A percentile compares a stretch with the other conserved stretches of the same genome.
phyloP scores from a whole-genome alignment of 2,888 invertebrate genomes.

The Selenia dentaria region DNA sequence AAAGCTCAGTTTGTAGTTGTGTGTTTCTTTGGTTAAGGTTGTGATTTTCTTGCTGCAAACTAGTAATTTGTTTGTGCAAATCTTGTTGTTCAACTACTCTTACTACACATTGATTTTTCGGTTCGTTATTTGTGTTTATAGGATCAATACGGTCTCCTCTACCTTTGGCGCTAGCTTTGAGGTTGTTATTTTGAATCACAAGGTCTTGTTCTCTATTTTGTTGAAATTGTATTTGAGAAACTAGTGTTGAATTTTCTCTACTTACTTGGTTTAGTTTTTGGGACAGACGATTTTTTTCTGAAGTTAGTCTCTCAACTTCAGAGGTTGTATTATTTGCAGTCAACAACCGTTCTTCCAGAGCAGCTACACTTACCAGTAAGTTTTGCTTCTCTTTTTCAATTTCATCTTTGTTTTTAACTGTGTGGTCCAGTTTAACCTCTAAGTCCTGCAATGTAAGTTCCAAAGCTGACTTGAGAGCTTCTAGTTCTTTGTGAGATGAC shows the following conservation, averaged over 20 bases:
- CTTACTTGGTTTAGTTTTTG: conserved; percentile 17
- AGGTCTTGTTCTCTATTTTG: conserved; percentile 17
- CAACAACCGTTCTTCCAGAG: conserved; percentile 36
- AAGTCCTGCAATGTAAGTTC: conserved; percentile 61
- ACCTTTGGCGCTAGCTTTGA: conserved; percentile 10
- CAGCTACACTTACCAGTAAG: conserved; percentile 45
- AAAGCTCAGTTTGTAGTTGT: conserved; percentile 56
- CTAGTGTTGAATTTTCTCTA: conserved; percentile 44
- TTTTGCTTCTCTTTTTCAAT: conserved; percentile 47
- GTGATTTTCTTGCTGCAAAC: conserved; percentile 41
- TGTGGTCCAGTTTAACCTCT: conserved; percentile 47
- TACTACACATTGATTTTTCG: conserved; percentile 14
- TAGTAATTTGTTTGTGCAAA: conserved; percentile 40
- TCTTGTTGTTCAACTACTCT: conserved; percentile 19
- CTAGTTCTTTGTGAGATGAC: conserved; percentile 50
- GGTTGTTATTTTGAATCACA: conserved; percentile 15
- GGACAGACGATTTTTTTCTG: conserved; percentile 37
- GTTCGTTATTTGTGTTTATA: conserved; percentile 2
- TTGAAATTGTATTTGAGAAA: conserved; percentile 20
- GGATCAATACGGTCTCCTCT: conserved; percentile 12
- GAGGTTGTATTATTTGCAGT: conserved; percentile 14
- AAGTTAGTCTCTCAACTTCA: conserved; percentile 29
- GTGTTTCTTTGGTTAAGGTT: conserved; percentile 43
- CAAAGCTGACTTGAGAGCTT: conserved; percentile 52
- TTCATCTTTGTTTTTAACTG: conserved; percentile 45